phyloP scores from a whole-genome alignment of 2,113 vertebrate genomes.

The Monarcha castaneiventris region DNA sequence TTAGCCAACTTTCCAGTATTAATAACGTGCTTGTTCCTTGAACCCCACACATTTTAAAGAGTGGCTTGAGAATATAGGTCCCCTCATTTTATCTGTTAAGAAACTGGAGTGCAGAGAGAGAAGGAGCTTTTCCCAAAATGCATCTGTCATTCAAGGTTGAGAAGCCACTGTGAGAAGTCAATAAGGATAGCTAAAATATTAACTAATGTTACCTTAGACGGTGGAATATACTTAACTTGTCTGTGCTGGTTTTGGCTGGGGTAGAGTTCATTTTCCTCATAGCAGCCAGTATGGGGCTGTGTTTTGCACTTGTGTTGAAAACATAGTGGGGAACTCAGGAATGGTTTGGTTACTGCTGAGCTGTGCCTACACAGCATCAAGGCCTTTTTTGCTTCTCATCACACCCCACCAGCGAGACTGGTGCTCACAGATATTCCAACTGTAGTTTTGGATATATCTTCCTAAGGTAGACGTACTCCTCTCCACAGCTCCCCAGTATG shows the following conservation, averaged over 20 bases:
- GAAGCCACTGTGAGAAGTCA: neutral
- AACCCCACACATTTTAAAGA: neutral
- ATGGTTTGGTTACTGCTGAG: neutral
- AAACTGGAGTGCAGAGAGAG: neutral
- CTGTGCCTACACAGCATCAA: neutral
- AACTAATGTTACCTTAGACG: neutral
- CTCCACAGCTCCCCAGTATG: neutral
- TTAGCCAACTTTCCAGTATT: neutral
- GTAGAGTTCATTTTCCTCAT: neutral
- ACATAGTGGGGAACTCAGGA: neutral
- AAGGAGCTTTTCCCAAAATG: neutral
- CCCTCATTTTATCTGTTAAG: neutral
- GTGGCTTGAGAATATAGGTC: neutral
- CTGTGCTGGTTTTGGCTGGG: neutral
- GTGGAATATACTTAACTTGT: neutral
- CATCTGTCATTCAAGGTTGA: neutral
- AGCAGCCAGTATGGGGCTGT: neutral
- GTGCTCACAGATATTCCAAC: neutral
- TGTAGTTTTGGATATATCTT: neutral
- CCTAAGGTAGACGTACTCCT: fast-evolving
- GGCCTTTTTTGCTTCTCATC: neutral
- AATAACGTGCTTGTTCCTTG: neutral
- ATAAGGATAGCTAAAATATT: neutral
- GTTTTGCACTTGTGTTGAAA: neutral
- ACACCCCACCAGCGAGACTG: neutral